These are phyloP conservation scores for Mus spretus DNA, from an alignment of 2,797 vertebrate genomes.

Conservation along the genomic window DNA sequence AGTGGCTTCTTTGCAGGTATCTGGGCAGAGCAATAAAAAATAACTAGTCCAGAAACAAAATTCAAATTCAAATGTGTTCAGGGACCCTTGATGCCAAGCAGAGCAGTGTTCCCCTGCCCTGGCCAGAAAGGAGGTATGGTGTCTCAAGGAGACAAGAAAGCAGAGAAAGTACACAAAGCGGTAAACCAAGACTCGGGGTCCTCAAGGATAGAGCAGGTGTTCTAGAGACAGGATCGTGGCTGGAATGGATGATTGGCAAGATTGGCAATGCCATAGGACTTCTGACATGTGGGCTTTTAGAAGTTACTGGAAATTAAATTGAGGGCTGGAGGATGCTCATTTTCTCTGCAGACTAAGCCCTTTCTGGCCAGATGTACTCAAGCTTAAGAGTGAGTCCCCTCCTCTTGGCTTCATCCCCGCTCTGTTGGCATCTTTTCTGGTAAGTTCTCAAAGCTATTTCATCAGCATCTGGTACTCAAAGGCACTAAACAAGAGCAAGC, in stretches of 20 bases:
- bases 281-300: neutral
- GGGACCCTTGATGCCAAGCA: neutral
- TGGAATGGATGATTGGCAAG: neutral
- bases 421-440: neutral
- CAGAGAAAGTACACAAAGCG: neutral
- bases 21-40: neutral
- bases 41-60: neutral
- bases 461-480: neutral
- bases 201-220: neutral
- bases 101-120: neutral
- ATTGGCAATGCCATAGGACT: neutral
- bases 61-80: neutral
- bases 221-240: neutral
- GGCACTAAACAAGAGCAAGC: neutral
- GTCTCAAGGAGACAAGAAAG: neutral
- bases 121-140: neutral
- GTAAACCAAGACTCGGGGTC: neutral
- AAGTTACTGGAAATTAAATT: conserved; percentile 37
- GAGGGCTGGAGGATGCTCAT: neutral
- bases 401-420: neutral
- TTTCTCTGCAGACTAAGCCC: neutral
- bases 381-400: neutral
- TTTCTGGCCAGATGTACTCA: neutral
- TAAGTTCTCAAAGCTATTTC: conserved; percentile 34
- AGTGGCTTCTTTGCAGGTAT: neutral